Evolutionary conservation across 35 echinoderm and acorn worm species (phyloP).

Genomic region (Anneissia japonica): DNA sequence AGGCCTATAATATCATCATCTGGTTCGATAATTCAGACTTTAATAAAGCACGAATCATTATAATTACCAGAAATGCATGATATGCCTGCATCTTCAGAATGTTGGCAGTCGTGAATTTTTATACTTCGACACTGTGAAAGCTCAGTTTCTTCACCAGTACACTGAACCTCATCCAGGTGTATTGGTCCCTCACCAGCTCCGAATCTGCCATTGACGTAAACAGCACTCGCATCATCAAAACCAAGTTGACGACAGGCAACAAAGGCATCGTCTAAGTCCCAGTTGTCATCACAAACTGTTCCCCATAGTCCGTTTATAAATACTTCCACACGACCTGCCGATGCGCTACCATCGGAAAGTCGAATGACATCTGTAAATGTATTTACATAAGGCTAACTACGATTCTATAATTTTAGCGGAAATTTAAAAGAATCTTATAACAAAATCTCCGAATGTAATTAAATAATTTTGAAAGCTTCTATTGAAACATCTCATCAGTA

Average conservation of each 20-base stretch:
- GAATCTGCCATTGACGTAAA: background rate
- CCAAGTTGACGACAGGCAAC: background rate
- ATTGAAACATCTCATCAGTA: too few species aligned
- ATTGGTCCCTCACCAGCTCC: background rate
- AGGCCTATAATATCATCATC: too few species aligned
- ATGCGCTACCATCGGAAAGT: background rate
- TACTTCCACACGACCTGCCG: background rate
- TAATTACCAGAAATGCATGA: background rate
- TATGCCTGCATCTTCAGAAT: background rate
- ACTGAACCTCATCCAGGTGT: background rate
- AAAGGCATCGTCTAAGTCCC: background rate
- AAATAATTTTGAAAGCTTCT: too few species aligned
- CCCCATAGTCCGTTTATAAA: background rate
- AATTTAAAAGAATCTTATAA: too few species aligned
- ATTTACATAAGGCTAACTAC: too few species aligned
- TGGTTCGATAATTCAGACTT: too few species aligned
- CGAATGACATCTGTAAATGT: background rate
- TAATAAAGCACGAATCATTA: too few species aligned
- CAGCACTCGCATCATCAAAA: background rate
- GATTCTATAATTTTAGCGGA: too few species aligned
- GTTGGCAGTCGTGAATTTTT: background rate
- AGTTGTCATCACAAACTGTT: background rate
- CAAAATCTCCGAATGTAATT: too few species aligned
- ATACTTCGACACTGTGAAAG: background rate
- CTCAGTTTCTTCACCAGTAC: background rate